Evolutionary conservation across 2,113 vertebrate genomes (phyloP), one percentile per base, ranked within the genome.

Genomic region (Syngnathus floridae): DNA sequence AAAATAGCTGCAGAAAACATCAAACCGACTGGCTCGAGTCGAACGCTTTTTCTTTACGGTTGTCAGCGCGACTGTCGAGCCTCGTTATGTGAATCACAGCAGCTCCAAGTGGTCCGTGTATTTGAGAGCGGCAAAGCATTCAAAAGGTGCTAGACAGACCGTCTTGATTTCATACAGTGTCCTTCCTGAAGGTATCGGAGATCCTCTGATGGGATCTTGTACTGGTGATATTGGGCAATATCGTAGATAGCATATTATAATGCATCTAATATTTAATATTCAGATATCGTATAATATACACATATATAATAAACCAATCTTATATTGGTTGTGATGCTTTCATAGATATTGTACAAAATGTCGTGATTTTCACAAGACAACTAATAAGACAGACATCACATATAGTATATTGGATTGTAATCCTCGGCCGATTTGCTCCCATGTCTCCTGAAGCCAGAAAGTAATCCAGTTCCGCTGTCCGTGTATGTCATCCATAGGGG

Each of bases 381-480:
- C 26, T 31, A 31, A 31, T 31, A 31, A 31, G 26, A 21, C n/a
- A 21, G 14, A 48, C 17, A 19, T n/a, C n/a, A 52, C 21, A 52
- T 9, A 3, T 2, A 22, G 10, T 21, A 10, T 4, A 52, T 9
- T 52, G n/a, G 51, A 52, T 22, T 22, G 21, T 22, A 54, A 26
- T 54, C 12, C 49, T 52, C 49, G 10, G 1, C 10, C 2, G 22
- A 14, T 26, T 55, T 14, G 26, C 52, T 31, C 52, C 11, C 52
- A 31, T 14, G 22, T 26, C 4, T 55, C 52, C 22, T 9, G 22
- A 22, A 26, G 52, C 56, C 56, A 19, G 6, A 36, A 58, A 38
- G 64, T 37, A 55, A 77, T 45, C 45, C 45, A 45, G 64, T 46
- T 60, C 36, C 56, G 35, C 51, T 3, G 5, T 68, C 61, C 77